Conservation (phyloP, 2,113 vertebrate genomes). For the Oncorhynchus mykiss region DNA sequence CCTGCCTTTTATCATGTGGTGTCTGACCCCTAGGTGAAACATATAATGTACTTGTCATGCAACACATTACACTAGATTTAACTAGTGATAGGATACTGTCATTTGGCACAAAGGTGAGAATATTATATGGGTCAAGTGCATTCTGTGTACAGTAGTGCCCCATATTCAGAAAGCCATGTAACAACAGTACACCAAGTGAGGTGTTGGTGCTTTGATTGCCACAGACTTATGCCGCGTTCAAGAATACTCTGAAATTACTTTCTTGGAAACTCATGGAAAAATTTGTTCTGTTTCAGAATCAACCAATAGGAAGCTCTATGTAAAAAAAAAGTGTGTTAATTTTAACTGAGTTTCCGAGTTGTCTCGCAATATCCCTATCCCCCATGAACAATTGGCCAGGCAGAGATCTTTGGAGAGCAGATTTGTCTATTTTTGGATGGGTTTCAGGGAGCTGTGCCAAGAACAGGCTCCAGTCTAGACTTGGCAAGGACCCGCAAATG, state of each 20-base stretch:
- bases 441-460: not conserved
- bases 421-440: conserved; percentile 3
- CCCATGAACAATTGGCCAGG: not conserved
- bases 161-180: not conserved
- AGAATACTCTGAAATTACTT: not conserved
- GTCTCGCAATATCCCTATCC: not conserved
- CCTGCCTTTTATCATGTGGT: too few species aligned
- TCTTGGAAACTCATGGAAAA: too few species aligned
- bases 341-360: not conserved
- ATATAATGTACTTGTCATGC: not conserved
- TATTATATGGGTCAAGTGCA: too few species aligned
- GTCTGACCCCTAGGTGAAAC: not conserved
- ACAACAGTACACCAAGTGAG: not conserved
- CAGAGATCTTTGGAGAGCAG: not conserved
- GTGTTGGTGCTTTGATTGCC: too few species aligned
- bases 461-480: not conserved
- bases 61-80: too few species aligned
- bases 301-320: too few species aligned
- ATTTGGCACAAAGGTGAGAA: too few species aligned
- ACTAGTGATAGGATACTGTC: too few species aligned
- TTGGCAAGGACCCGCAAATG: not conserved
- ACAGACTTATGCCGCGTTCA: not conserved
- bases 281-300: too few species aligned
- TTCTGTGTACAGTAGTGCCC: too few species aligned
- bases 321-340: too few species aligned